A percentile compares a stretch with the other conserved stretches of the same genome.
These are phyloP conservation scores for Varecia variegata DNA, from an alignment of 2,797 vertebrate genomes.

Conservation along the genomic window DNA sequence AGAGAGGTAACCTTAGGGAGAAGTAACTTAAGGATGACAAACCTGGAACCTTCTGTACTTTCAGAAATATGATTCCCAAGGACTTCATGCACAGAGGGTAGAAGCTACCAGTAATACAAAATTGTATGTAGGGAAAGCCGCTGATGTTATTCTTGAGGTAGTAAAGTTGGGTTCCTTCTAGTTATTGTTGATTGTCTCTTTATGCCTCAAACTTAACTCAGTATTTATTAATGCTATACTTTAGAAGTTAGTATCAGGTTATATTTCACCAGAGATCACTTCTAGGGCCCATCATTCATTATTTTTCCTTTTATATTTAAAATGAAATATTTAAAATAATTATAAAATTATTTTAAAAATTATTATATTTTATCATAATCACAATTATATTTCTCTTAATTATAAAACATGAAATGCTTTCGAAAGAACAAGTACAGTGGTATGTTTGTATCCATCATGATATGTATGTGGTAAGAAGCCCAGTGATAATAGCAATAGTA, in stretches of 20 bases:
- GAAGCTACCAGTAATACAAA: background rate
- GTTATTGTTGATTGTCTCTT: background rate
- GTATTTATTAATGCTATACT: background rate
- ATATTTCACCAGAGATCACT: background rate
- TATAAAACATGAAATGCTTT: background rate
- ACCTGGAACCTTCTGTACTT: background rate
- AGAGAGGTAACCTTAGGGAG: background rate
- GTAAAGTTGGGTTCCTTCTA: background rate
- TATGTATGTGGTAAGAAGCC: background rate
- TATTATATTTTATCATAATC: background rate
- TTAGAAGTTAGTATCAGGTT: background rate
- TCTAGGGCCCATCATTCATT: background rate
- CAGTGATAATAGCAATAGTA: background rate
- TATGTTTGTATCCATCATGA: background rate
- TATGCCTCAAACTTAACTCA: background rate
- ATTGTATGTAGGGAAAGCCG: background rate
- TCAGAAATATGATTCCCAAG: background rate
- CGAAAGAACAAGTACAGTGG: background rate
- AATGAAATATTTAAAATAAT: too few relatives aligned
- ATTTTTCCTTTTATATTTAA: background rate
- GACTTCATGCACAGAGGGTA: background rate
- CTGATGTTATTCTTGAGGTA: background rate
- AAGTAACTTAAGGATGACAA: background rate
- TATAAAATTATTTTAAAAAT: background rate
- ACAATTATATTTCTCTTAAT: background rate